phyloP scores from a whole-genome alignment of 1,140 invertebrate species.

The Drosophila burlai region DNA sequence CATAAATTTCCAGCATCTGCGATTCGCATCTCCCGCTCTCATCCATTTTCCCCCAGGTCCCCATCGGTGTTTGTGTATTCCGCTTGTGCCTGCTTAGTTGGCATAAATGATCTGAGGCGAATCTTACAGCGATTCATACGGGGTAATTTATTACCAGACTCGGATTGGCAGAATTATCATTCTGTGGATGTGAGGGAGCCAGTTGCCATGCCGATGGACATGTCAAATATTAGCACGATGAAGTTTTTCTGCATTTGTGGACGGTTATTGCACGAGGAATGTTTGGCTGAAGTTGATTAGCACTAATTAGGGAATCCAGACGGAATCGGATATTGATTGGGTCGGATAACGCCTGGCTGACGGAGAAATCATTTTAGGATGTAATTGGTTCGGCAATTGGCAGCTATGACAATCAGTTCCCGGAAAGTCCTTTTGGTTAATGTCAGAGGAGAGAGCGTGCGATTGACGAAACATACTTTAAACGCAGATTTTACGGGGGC shows the following conservation, averaged over 20 bases:
- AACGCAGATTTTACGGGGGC: conserved; percentile 12
- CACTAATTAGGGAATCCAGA: conserved; percentile 41
- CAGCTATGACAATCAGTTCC: conserved; percentile 43
- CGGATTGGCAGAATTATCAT: conserved; percentile 25
- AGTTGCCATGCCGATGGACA: conserved; percentile 44
- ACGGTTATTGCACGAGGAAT: conserved; percentile 31
- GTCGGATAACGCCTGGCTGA: conserved; percentile 41
- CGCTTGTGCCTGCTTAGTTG: conserved; percentile 35
- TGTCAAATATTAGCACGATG: conserved; percentile 28
- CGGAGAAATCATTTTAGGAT: conserved; percentile 41
- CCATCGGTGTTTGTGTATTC: conserved; percentile 19
- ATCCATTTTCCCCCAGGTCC: background rate
- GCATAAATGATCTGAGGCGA: conserved; percentile 69
- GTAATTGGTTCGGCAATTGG: conserved; percentile 42
- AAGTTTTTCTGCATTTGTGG: conserved; percentile 38
- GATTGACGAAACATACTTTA: conserved; percentile 23
- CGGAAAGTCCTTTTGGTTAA: background rate
- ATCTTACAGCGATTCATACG: conserved; percentile 65
- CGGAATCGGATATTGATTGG: conserved; percentile 43
- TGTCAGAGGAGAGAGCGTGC: background rate
- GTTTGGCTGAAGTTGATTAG: conserved; percentile 52
- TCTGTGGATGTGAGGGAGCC: conserved; percentile 10
- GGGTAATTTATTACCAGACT: conserved; percentile 30
- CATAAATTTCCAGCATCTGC: conserved; percentile 63
- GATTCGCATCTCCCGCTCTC: conserved; percentile 16